These are phyloP conservation scores for Sturnus vulgaris DNA, from an alignment of 2,113 vertebrate species.

Conservation along the genomic window DNA sequence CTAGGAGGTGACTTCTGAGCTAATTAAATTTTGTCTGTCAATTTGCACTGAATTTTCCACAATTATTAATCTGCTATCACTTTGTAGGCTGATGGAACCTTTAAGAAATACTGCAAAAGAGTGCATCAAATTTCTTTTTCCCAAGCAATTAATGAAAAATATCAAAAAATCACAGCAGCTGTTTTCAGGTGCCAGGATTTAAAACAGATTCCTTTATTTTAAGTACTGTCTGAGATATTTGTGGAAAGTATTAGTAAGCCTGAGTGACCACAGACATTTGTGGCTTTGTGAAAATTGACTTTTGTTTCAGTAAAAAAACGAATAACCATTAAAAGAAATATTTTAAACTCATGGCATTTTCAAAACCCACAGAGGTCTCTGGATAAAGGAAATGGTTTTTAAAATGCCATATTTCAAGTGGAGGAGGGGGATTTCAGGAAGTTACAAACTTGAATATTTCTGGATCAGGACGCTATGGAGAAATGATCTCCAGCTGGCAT, in stretches of 20 bases:
- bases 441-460: neutral
- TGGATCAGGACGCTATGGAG: neutral
- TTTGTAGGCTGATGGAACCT: neutral
- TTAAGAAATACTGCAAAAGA: neutral
- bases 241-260: neutral
- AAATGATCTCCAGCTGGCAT: neutral
- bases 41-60: neutral
- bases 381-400: neutral
- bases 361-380: neutral
- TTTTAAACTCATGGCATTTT: neutral
- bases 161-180: neutral
- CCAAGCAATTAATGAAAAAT: neutral
- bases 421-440: neutral
- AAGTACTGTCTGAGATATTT: neutral
- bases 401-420: neutral
- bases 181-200: neutral
- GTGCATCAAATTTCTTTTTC: neutral
- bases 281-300: conserved; percentile 1
- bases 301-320: neutral
- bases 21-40: neutral
- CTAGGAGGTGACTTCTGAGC: neutral
- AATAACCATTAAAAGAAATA: neutral
- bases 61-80: neutral
- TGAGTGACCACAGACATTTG: neutral
- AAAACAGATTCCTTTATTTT: neutral